These are phyloP conservation scores for Apeira syringaria DNA, from an alignment of 2,888 invertebrate species.

Conservation along the genomic window DNA sequence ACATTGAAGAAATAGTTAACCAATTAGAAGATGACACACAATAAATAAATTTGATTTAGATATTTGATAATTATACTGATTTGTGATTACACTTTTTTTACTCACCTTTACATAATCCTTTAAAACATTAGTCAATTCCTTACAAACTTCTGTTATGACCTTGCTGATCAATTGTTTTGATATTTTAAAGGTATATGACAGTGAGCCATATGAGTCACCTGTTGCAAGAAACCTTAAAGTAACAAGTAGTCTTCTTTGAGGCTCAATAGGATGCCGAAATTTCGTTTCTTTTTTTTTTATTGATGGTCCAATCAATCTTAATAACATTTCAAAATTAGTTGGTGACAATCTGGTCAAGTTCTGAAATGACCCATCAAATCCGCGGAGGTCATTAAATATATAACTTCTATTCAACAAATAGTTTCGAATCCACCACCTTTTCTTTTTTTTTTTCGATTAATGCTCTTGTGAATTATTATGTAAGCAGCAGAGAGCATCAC, in stretches of 20 bases:
- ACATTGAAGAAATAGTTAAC: slow-evolving; percentile 16
- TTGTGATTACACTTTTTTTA: slow-evolving; percentile 8
- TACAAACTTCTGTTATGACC: slow-evolving; percentile 10
- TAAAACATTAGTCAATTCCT: slow-evolving; percentile 18
- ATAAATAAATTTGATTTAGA: slow-evolving; percentile 14
- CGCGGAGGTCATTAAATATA: background rate
- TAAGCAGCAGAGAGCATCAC: slow-evolving; percentile 11
- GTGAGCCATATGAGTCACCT: slow-evolving; percentile 21
- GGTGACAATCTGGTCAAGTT: slow-evolving; percentile 1
- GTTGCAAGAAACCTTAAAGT: slow-evolving; percentile 25
- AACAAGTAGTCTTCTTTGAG: background rate
- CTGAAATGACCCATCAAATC: slow-evolving; percentile 1
- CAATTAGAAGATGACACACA: slow-evolving; percentile 17
- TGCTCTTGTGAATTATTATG: slow-evolving; percentile 1
- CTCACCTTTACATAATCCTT: slow-evolving; percentile 23
- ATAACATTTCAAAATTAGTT: slow-evolving; percentile 10
- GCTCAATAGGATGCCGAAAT: slow-evolving; percentile 3
- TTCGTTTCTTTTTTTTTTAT: slow-evolving; percentile 22
- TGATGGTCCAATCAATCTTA: slow-evolving; percentile 4
- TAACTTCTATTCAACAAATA: slow-evolving; percentile 1
- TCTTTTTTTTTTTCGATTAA: slow-evolving; percentile 1
- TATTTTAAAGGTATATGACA: slow-evolving; percentile 33
- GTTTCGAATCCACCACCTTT: background rate
- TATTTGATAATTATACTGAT: slow-evolving; percentile 20
- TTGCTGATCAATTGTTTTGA: slow-evolving; percentile 30